Conservation (phyloP, 1,140 invertebrate species). For the Leptonema lineaticorne region DNA sequence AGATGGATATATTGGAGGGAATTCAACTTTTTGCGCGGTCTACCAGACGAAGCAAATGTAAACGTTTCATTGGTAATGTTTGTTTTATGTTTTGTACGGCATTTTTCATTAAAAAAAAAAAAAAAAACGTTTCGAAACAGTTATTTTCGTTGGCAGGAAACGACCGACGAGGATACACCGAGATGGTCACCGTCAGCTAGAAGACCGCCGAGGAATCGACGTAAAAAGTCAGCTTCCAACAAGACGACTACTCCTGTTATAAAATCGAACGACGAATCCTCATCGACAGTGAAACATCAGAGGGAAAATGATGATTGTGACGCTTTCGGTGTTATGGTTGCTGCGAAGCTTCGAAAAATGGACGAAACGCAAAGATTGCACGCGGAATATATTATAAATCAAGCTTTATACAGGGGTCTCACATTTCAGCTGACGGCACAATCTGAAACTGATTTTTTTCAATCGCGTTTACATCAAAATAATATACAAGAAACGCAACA, state of each 20-base stretch:
- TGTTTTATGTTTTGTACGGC: neutral
- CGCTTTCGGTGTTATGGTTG: conserved; percentile 40
- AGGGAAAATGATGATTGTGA: conserved; percentile 38
- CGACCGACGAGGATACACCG: neutral
- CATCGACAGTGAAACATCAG: neutral
- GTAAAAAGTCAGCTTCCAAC: conserved; percentile 2
- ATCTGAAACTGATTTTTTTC: conserved; percentile 28
- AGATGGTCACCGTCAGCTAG: conserved; percentile 34
- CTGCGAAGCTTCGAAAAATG: conserved; percentile 42
- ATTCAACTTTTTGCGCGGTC: conserved; percentile 30
- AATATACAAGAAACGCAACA: neutral
- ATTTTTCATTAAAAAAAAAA: neutral
- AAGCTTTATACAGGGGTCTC: conserved; percentile 35
- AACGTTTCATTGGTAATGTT: neutral
- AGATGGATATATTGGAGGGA: conserved; percentile 41
- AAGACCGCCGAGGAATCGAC: conserved; percentile 32
- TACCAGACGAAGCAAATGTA: neutral
- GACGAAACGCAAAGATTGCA: conserved; percentile 40
- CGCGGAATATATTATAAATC: conserved; percentile 41
- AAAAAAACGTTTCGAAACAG: neutral
- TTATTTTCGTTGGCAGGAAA: neutral
- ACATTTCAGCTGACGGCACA: conserved; percentile 31
- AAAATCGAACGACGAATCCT: neutral
- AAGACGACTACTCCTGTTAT: neutral
- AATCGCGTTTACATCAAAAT: neutral